Percentiles rank a stretch among this genome's conserved stretches.
Conservation (phyloP, 2,113 vertebrate genomes). For the Sinosuthora webbiana region DNA sequence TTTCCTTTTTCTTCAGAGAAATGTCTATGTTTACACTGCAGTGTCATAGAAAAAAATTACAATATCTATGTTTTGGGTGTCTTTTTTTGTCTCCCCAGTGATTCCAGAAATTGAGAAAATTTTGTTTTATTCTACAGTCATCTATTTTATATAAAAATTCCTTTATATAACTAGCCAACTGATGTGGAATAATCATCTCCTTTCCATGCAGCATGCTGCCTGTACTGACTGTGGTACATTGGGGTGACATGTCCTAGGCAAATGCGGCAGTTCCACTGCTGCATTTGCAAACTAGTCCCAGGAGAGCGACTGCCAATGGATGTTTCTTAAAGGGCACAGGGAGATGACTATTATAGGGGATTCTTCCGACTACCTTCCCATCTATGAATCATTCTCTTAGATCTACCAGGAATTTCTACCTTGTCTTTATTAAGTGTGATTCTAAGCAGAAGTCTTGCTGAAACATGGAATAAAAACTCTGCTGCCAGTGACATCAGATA, state of each 20-base stretch:
- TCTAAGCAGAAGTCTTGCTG: not conserved
- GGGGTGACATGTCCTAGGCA: not conserved
- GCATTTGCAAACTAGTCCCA: not conserved
- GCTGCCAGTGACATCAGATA: not conserved
- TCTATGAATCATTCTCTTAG: not conserved
- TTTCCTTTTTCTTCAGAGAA: not conserved
- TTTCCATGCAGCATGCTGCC: not conserved
- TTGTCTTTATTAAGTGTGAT: not conserved
- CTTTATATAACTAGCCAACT: not conserved
- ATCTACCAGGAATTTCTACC: not conserved
- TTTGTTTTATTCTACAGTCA: not conserved
- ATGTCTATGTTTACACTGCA: not conserved
- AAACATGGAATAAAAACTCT: not conserved
- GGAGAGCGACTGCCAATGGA: not conserved
- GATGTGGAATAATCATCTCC: not conserved
- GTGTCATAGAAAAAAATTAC: not conserved
- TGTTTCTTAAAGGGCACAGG: not conserved
- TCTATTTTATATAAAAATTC: not conserved
- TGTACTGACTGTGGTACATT: fast-evolving
- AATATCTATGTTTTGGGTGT: not conserved
- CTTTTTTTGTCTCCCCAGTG: not conserved
- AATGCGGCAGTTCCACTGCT: not conserved
- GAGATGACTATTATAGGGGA: not conserved
- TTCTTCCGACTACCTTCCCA: not conserved
- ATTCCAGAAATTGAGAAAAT: not conserved